Evolutionary conservation across 1,140 invertebrate genomes (phyloP), one percentile per base, ranked within the genome.

Genomic region (Zaprionus inermis): DNA sequence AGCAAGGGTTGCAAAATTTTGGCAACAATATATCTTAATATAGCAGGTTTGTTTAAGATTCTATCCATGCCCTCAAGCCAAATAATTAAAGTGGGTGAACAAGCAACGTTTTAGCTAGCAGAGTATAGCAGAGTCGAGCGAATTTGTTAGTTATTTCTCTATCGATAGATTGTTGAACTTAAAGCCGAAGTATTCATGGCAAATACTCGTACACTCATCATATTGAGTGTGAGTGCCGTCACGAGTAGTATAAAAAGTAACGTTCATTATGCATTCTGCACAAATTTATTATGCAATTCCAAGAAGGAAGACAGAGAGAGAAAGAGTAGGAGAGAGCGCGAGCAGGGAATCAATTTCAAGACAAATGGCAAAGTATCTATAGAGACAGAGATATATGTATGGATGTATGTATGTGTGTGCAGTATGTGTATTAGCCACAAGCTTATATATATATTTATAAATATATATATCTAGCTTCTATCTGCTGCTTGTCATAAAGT

Each of bases 251-350:
- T 18, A 18, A 54, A 54, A 51, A 22, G 36, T 30, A 59, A 52
- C 51, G 51, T 52, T 76, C 71, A 85, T 85, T 88, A 85, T 82
- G 82, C 68, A 69, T 76, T 65, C 24, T 82, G 79, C 76, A 73
- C 68, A 76, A 85, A 82, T 85, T 88, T 85, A 85, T 88, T 79
- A 85, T 85, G 79, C 79, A 71, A 85, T 85, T 73, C 55, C 58
- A 28, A 68, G 71, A 49, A 22, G 10, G 5, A 2, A 22, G n/a
- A n/a, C 3, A 12, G 9, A 12, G 18, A 49, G 5, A 22, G 16
- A 24, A 38, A 54, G 30, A 1, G 30, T 28, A 34, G 56, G 57
- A 54, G 28, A 2, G n/a, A 32, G 24, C 14, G 24, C 16, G 12
- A 18, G 46, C 32, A 36, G 18, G 69, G 81, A 85, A 85, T 85